A percentile compares a stretch with the other conserved stretches of the same genome.
Conservation (phyloP, 2,113 vertebrate genomes). For the Dicrurus megarhynchus region DNA sequence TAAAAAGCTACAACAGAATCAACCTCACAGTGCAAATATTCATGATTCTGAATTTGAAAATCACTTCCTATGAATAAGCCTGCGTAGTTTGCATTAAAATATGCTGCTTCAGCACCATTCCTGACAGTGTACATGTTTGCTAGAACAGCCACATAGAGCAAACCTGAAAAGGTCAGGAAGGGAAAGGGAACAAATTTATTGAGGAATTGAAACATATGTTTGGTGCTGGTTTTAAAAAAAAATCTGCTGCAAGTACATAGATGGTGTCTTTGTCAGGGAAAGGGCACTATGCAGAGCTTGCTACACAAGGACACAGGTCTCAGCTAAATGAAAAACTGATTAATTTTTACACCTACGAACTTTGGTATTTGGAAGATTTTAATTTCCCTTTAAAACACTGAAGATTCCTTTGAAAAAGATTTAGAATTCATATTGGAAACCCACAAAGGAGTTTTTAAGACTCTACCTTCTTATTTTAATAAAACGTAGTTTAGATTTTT, state of each 20-base stretch:
- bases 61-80: constrained; percentile 40
- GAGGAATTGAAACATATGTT: constrained; percentile 50
- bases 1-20: constrained; percentile 43
- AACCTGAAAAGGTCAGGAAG: constrained; percentile 47
- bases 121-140: constrained; percentile 34
- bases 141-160: constrained; percentile 19
- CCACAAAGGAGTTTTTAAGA: constrained; percentile 42
- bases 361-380: neutral
- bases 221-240: neutral
- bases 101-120: constrained; percentile 56
- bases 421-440: neutral
- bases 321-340: constrained; percentile 27
- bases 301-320: neutral
- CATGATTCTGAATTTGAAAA: constrained; percentile 51
- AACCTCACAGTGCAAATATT: constrained; percentile 34
- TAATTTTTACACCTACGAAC: neutral
- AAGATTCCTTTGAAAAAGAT: constrained; percentile 18
- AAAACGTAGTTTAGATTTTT: constrained; percentile 34
- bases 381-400: neutral
- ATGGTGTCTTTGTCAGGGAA: neutral
- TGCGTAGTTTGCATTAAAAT: constrained; percentile 47
- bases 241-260: neutral
- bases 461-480: constrained; percentile 43
- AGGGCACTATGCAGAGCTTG: neutral
- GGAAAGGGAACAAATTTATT: constrained; percentile 28